These are phyloP conservation scores for Grammomys dolichurus DNA, from an alignment of 2,113 vertebrate species.

Conservation along the genomic window DNA sequence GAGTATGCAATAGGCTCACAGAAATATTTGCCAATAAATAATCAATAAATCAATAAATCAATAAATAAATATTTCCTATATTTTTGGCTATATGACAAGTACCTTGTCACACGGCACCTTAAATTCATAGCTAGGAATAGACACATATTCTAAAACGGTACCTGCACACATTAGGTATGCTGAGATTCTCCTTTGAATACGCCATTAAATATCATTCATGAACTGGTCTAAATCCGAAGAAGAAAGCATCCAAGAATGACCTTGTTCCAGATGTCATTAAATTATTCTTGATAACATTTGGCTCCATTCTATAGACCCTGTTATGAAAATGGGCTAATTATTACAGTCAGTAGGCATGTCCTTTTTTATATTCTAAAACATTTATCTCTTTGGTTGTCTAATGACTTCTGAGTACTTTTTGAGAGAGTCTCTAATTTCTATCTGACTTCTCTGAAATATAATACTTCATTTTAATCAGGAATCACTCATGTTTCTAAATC, in stretches of 20 bases:
- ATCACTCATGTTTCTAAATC: constrained; percentile 57
- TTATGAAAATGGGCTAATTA: constrained; percentile 58
- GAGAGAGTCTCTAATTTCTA: constrained; percentile 46
- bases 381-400: constrained; percentile 53
- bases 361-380: constrained; percentile 51
- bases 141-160: constrained; percentile 38
- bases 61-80: neutral
- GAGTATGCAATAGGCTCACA: neutral
- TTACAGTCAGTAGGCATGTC: constrained; percentile 25
- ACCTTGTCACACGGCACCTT: neutral
- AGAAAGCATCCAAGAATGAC: constrained; percentile 58
- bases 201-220: constrained; percentile 66
- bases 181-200: constrained; percentile 51
- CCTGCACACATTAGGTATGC: constrained; percentile 46
- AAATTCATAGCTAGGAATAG: constrained; percentile 23
- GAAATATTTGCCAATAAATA: neutral
- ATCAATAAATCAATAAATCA: neutral
- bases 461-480: constrained; percentile 63
- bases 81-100: neutral
- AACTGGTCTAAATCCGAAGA: constrained; percentile 65
- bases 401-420: constrained; percentile 43
- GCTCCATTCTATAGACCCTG: neutral
- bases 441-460: constrained; percentile 51
- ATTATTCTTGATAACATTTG: constrained; percentile 56
- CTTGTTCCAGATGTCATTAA: constrained; percentile 64